Evolutionary conservation across 2,113 vertebrate genomes (phyloP).

Genomic region (Rafetus swinhoei): DNA sequence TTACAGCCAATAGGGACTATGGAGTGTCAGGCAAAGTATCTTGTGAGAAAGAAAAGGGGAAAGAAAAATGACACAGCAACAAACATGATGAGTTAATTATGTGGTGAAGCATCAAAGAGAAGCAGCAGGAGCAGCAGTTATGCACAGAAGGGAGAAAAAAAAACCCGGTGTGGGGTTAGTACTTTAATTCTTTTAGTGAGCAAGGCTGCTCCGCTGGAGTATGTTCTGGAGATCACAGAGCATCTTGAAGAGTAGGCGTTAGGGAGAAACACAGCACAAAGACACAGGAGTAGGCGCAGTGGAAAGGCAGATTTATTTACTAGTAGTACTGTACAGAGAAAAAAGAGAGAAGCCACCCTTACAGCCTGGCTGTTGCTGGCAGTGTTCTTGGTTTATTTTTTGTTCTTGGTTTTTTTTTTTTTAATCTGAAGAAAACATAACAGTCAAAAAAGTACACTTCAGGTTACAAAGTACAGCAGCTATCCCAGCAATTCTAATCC

Average conservation of each 20-base stretch:
- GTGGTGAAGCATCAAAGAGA: constrained; percentile 25
- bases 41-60: not conserved
- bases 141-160: not conserved
- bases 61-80: constrained; percentile 14
- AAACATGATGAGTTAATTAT: not conserved
- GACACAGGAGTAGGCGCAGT: constrained; percentile 83
- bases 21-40: not conserved
- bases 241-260: constrained; percentile 62
- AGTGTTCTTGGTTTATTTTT: constrained; percentile 76
- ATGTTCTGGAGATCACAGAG: constrained; percentile 17
- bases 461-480: constrained; percentile 89
- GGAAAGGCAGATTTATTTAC: constrained; percentile 92
- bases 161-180: constrained; percentile 42
- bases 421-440: constrained; percentile 80
- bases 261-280: constrained; percentile 83
- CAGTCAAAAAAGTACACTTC: constrained; percentile 86
- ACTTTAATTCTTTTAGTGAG: constrained; percentile 50
- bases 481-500: constrained; percentile 83
- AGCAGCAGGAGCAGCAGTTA: constrained; percentile 24
- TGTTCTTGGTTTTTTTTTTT: constrained; percentile 67
- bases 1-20: not conserved
- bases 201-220: not conserved
- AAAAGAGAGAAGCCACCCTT: constrained; percentile 84
- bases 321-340: constrained; percentile 88
- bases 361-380: constrained; percentile 85